Evolutionary conservation across 1,140 invertebrate species (phyloP), one percentile per base, ranked within the genome.

Genomic region (Procambarus clarkii): DNA sequence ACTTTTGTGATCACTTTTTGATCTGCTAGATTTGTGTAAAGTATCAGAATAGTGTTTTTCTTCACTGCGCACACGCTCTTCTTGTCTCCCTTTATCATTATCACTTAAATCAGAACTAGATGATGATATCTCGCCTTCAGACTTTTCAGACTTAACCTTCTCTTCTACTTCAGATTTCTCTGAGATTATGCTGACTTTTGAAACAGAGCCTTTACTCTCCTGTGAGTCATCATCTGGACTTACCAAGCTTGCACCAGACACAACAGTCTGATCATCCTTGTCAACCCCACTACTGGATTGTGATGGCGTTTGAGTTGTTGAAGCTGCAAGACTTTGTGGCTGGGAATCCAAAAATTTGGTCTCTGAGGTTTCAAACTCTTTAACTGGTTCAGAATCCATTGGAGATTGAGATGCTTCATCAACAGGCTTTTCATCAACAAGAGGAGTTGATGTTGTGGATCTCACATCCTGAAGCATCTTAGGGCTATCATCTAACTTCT

Each of bases 381-480:
- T 85, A 21, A 18, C 24, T 15, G 50, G 54, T 24, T 79, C 76
- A 46, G 82, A 85, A 34, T 79, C 88, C 18, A 79, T 21, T 46
- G 82, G 83, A 9, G 88, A 80, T 46, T 85, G 81, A 48, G 82
- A 91, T 45, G 71, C n/a, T 15, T 91, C 88, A 46, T 91, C 88
- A 34, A 78, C 58, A 46, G 86, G 86, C 24, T 92, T 92, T 46
- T 88, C 91, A 84, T 92, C 91, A n/a, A 92, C 91, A 1, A 92
- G 71, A 9, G 91, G 91, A 34, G 91, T 92, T 24, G 91, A 92
- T 78, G 86, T 87, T 34, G 86, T 84, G 50, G 91, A 92, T 54
- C 91, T 71, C 60, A 83, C n/a, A n/a, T 88, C 86, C n/a, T 91
- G 83, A 21, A 80, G 54, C 45, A 71, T 58, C 64, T 86, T 86